Percentiles rank a stretch among this genome's conserved stretches.
Evolutionary conservation across 1,140 invertebrate species (phyloP).

Genomic region (Eufriesea mexicana): DNA sequence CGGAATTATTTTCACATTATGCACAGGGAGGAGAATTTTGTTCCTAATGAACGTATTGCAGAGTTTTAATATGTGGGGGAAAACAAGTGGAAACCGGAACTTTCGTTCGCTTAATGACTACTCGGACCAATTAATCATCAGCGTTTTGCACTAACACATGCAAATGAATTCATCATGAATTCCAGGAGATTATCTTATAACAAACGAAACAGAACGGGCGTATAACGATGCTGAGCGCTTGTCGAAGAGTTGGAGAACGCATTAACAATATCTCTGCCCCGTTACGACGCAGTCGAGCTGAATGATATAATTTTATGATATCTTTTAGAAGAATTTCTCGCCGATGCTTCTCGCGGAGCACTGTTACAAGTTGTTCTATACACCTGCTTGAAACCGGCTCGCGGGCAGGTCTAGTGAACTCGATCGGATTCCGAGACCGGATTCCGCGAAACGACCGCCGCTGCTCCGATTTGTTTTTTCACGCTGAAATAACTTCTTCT

Average conservation of each 20-base stretch:
- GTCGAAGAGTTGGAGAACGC: not conserved
- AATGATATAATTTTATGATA: slow-evolving; percentile 63
- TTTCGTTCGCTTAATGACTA: not conserved
- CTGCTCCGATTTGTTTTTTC: slow-evolving; percentile 63
- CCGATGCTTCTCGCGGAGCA: slow-evolving; percentile 22
- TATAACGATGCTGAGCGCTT: not conserved
- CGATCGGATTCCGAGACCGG: slow-evolving; percentile 77
- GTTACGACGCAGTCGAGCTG: not conserved
- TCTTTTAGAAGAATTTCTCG: slow-evolving; percentile 37
- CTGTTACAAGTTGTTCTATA: slow-evolving; percentile 50
- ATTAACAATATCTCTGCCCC: slow-evolving; percentile 38
- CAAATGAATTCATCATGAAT: not conserved
- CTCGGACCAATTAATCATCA: not conserved
- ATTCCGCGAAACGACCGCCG: slow-evolving; percentile 70
- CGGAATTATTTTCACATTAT: not conserved
- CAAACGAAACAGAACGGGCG: not conserved
- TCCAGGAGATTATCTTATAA: slow-evolving; percentile 1
- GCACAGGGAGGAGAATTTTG: not conserved
- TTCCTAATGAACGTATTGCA: not conserved
- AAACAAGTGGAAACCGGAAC: not conserved
- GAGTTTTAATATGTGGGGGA: not conserved
- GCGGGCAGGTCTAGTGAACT: slow-evolving; percentile 73
- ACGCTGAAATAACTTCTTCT: slow-evolving; percentile 26
- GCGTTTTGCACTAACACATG: not conserved
- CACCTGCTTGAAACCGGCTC: slow-evolving; percentile 74